Base-by-base conservation (phyloP, 2,113 vertebrate species). In the Pao palembangensis region DNA sequence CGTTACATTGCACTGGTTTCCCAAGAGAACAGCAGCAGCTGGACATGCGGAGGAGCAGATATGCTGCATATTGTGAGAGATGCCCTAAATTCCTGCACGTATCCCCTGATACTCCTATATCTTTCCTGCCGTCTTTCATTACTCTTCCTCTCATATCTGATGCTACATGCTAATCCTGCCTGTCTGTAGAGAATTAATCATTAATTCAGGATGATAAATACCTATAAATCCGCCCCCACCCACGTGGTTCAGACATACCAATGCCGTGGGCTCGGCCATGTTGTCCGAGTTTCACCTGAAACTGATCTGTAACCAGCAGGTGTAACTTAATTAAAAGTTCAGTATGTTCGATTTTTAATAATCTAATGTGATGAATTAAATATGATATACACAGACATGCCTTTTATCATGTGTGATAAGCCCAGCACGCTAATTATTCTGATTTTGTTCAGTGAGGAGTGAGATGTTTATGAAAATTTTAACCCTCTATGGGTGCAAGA, bases 21-120 rank as follows among this genome's bases (percentile, higher is more conserved):
- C 55, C 68, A 49, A 56, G 73, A 74, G 73, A 71, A 60, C 58
- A 58, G 71, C 69, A 76, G 71, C 69, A 78, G 81, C 81, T 84
- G 82, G 83, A 84, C 76, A 53, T 60, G 47, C 6, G 14, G 74
- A 64, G 65, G 25, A 69, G 67, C 42, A 72, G 72, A 75, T 64
- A 73, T 1, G 51, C 14, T 62, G 61, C 72, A 79, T 82, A 76
- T 81, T 85, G 79, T 79, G 74, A 12, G 34, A 38, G 34, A 8
- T 38, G 34, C 8, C 34, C 34, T 38, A 38, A 38, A 38, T 38
- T 38, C 43, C 16, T 12, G 14, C 43, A 44, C 43, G 3, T 17
- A 12, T 44, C 16, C 43, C 43, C 14, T 44, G 34, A 38, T 38
- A 38, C 34, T 12, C 34, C 11, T 1, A 12, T 8, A 8, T 38